Evolutionary conservation across 2,113 vertebrate species (phyloP).

Genomic region (Halcyon malimbica): DNA sequence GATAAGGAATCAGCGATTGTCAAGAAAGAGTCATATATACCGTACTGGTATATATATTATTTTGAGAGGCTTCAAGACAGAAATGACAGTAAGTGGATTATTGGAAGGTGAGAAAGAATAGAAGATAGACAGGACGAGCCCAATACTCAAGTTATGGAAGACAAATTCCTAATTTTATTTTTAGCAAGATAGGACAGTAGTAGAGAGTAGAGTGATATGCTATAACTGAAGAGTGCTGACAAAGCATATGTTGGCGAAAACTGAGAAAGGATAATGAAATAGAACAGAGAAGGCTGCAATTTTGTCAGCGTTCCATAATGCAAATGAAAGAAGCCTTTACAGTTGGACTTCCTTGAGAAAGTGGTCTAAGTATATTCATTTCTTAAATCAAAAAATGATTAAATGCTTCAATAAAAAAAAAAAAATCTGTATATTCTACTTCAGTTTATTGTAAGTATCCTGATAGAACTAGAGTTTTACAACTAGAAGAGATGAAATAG

Average conservation of each 20-base stretch:
- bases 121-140: not conserved
- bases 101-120: not conserved
- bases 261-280: constrained; percentile 22
- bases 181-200: not conserved
- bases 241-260: constrained; percentile 20
- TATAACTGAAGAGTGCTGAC: constrained; percentile 50
- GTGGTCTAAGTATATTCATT: not conserved
- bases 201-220: not conserved
- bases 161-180: constrained; percentile 26
- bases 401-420: not conserved
- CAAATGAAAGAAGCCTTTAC: constrained; percentile 17
- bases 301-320: constrained; percentile 36
- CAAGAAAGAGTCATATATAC: not conserved
- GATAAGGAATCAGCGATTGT: not conserved
- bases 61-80: constrained; percentile 1
- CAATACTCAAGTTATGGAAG: not conserved
- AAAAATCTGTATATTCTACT: not conserved
- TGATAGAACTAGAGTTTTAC: not conserved
- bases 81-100: constrained; percentile 16
- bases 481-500: not conserved
- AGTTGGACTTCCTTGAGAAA: not conserved
- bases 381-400: not conserved
- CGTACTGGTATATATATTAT: not conserved
- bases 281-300: not conserved
- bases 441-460: not conserved